A percentile compares a stretch with the other conserved stretches of the same genome.
Evolutionary conservation across 2,113 vertebrate genomes (phyloP).

Genomic region (Menura novaehollandiae): DNA sequence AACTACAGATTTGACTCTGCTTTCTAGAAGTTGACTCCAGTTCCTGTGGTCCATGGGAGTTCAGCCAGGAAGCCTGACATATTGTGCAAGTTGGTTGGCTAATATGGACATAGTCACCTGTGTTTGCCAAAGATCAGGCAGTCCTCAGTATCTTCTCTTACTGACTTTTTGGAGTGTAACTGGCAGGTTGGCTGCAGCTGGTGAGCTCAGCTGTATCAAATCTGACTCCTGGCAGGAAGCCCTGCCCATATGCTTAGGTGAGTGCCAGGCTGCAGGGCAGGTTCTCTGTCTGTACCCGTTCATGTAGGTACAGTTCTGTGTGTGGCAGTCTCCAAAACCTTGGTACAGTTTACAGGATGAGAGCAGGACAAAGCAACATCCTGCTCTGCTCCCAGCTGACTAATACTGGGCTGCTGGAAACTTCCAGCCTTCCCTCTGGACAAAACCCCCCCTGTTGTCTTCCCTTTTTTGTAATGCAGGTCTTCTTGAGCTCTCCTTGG

Average conservation of each 20-base stretch:
- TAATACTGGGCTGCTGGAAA: background rate
- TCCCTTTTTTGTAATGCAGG: slow-evolving; percentile 61
- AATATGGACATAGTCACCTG: background rate
- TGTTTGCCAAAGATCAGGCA: background rate
- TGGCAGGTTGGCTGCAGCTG: background rate
- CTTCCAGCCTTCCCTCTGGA: background rate
- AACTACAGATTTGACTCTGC: background rate
- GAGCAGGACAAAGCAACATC: background rate
- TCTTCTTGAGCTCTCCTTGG: slow-evolving; percentile 83
- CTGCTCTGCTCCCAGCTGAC: background rate
- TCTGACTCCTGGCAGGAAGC: background rate
- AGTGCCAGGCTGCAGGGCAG: background rate
- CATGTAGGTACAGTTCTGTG: background rate
- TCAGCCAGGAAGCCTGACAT: background rate
- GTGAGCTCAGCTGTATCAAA: background rate
- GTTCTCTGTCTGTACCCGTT: background rate
- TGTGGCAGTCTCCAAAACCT: background rate
- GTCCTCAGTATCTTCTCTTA: background rate
- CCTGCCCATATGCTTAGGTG: background rate
- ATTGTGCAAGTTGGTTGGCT: background rate
- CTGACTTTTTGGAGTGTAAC: background rate
- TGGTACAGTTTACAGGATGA: background rate
- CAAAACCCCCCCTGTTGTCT: background rate
- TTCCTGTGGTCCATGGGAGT: background rate
- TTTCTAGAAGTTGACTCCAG: background rate